These are phyloP conservation scores for Ahaetulla prasina DNA, from an alignment of 2,113 vertebrate species.

Conservation along the genomic window DNA sequence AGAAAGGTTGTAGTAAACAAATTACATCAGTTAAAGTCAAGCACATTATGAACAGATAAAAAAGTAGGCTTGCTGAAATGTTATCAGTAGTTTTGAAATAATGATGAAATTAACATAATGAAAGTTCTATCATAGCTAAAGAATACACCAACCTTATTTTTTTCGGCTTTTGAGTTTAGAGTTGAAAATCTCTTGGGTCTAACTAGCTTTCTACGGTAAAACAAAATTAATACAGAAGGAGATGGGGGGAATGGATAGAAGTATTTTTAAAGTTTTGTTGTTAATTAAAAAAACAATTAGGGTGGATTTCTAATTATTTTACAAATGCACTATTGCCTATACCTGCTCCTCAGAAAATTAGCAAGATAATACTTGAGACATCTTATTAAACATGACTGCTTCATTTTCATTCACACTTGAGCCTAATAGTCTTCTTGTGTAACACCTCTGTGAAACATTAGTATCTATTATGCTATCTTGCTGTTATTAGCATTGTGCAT, in stretches of 20 bases:
- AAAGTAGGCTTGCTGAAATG: slow-evolving; percentile 30
- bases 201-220: slow-evolving; percentile 42
- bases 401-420: slow-evolving; percentile 47
- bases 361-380: slow-evolving; percentile 57
- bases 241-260: slow-evolving; percentile 44
- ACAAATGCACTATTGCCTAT: slow-evolving; percentile 54
- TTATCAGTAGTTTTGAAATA: slow-evolving; percentile 17
- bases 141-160: slow-evolving; percentile 1
- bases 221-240: slow-evolving; percentile 64
- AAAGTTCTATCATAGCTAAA: slow-evolving; percentile 21
- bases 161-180: slow-evolving; percentile 35
- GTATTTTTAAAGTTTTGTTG: slow-evolving; percentile 58
- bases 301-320: slow-evolving; percentile 68
- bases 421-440: slow-evolving; percentile 51
- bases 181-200: slow-evolving; percentile 46
- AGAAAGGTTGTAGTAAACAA: not conserved
- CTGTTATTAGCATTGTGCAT: slow-evolving; percentile 41
- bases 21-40: not conserved
- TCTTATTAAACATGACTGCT: slow-evolving; percentile 64
- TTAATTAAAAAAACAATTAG: slow-evolving; percentile 73
- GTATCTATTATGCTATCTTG: slow-evolving; percentile 45
- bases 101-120: slow-evolving; percentile 14
- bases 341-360: slow-evolving; percentile 62
- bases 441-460: slow-evolving; percentile 56
- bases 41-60: not conserved